Conservation (phyloP, 2,797 vertebrate species). For the Manis javanica region DNA sequence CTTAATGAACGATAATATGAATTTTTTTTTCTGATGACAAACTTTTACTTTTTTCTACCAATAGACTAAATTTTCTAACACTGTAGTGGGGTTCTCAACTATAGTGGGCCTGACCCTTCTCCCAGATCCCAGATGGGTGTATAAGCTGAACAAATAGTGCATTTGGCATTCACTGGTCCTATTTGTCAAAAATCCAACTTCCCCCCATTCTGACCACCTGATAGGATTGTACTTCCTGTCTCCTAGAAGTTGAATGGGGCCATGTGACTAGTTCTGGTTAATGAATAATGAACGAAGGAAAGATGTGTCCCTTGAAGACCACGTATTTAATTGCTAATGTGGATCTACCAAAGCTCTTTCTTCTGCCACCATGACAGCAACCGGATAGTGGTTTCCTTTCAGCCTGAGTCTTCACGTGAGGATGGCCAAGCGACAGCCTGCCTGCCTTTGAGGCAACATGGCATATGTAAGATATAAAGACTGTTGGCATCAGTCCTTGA, state of each 20-base stretch:
- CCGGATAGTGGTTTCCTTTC: neutral
- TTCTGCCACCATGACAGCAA: neutral
- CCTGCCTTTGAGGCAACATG: neutral
- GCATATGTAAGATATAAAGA: neutral
- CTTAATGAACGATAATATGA: neutral
- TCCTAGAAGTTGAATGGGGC: neutral
- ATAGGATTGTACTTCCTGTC: neutral
- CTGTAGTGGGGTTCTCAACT: neutral
- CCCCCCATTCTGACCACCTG: neutral
- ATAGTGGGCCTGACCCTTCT: neutral
- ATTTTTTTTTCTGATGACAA: neutral
- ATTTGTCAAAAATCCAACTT: neutral
- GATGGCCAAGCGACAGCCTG: neutral
- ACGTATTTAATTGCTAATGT: neutral
- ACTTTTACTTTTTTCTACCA: neutral
- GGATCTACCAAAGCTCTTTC: neutral
- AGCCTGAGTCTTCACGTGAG: neutral
- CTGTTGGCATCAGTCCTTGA: neutral
- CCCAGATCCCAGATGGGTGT: neutral
- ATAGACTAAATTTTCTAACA: neutral
- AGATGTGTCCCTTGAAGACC: neutral
- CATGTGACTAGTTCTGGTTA: neutral
- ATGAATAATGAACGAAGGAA: neutral
- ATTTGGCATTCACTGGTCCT: neutral
- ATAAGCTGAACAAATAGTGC: neutral